Base-by-base conservation (phyloP, 2,113 vertebrate species). In the Chaenocephalus aceratus region DNA sequence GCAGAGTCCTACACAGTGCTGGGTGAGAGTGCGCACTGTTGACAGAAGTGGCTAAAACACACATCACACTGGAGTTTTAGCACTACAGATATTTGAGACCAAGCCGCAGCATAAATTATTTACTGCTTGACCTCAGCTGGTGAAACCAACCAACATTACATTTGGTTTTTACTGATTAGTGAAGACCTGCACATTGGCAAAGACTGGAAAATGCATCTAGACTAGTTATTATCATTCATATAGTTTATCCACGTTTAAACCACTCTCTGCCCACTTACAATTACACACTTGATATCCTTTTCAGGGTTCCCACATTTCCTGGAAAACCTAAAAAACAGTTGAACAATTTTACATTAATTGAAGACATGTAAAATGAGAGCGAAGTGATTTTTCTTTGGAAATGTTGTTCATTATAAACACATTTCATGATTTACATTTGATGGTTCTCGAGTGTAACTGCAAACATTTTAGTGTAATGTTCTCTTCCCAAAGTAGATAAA, bases 1-100 rank as follows among this genome's bases (percentile, higher is more conserved):
- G 98, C 97, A 0, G 98, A 99, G 91, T 99, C 98, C 85, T 99
- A 99, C 95, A 99, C 97, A 0, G 97, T 99, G 5, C 93, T 99
- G 84, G 98, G 98, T 98, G 91, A 96, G 96, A 67, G 15, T 2
- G 44, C 58, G 7, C 36, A 5, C 6, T 18, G 41, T 18, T 8
- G 8, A 16, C 26, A 56, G 6, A 23, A 46, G n/a, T 11, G 14
- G 57, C 21, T 44, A 4, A 67, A 51, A 30, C 56, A n/a, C 48
- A 54, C 0, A 41, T 41, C 65, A 12, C 16, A 10, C 67, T 63
- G 46, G 30, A 61, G 48, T 1, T 60, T 15, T 2, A 15, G 7
- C 45, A 49, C 41, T 1, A 51, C 18, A 54, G 36, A 12, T 6
- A 51, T 53, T 10, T 44, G 54, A 45, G 52, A 36, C 15, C 1